A percentile compares a stretch with the other conserved stretches of the same genome.
These are phyloP conservation scores for Beris morrisii DNA, from an alignment of 2,888 invertebrate genomes.

Conservation along the genomic window DNA sequence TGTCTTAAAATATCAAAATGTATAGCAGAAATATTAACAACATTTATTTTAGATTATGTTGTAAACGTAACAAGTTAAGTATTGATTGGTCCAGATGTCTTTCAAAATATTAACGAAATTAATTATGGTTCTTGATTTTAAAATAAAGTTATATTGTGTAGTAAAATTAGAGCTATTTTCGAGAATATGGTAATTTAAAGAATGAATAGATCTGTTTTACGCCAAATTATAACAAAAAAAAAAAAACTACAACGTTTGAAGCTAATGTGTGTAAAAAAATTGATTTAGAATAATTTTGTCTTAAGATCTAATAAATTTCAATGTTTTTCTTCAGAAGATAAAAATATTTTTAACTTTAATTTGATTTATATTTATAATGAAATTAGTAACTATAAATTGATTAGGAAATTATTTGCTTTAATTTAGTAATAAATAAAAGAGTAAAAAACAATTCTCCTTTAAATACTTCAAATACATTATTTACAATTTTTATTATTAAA, in stretches of 20 bases:
- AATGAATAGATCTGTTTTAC: too few relatives aligned
- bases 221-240: too few relatives aligned
- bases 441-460: slow-evolving; percentile 4
- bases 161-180: too few relatives aligned
- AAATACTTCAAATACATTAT: neutral
- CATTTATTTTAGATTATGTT: neutral
- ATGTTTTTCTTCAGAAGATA: too few relatives aligned
- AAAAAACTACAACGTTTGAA: too few relatives aligned
- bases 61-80: slow-evolving; percentile 1
- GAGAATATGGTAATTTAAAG: too few relatives aligned
- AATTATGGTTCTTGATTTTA: too few relatives aligned
- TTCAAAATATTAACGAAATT: slow-evolving; percentile 11
- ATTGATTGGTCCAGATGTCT: slow-evolving; percentile 26
- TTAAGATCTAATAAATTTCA: too few relatives aligned
- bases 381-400: neutral
- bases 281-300: too few relatives aligned
- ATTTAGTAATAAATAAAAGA: slow-evolving; percentile 1
- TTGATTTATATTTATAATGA: slow-evolving; percentile 3
- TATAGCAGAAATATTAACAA: slow-evolving; percentile 3
- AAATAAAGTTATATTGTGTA: too few relatives aligned
- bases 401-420: slow-evolving; percentile 3
- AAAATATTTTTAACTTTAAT: too few relatives aligned
- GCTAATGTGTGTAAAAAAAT: too few relatives aligned
- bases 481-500: slow-evolving; percentile 13
- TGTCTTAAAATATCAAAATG: neutral